phyloP scores from a whole-genome alignment of 2,888 invertebrate species.

The Drosophila borealis region DNA sequence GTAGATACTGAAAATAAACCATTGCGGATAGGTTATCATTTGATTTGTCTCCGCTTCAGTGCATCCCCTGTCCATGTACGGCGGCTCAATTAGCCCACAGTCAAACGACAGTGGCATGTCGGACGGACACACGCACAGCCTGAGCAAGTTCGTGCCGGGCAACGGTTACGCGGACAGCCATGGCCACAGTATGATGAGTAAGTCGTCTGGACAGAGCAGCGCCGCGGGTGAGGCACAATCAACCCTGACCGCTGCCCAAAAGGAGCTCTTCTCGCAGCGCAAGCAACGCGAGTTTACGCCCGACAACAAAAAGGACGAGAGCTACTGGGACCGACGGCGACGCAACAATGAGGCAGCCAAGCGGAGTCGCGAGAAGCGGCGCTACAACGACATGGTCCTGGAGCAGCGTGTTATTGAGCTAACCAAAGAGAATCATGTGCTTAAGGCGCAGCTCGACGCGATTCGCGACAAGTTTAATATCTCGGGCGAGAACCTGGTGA shows the following conservation, averaged over 20 bases:
- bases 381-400: slow-evolving; percentile 98
- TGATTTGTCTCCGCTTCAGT: slow-evolving; percentile 52
- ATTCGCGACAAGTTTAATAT: slow-evolving; percentile 97
- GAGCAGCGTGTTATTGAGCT: slow-evolving; percentile 97
- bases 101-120: slow-evolving; percentile 85
- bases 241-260: slow-evolving; percentile 86
- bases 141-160: slow-evolving; percentile 59
- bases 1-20: slow-evolving; percentile 5
- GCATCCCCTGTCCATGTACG: slow-evolving; percentile 80
- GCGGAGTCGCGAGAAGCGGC: slow-evolving; percentile 97
- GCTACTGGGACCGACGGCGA: slow-evolving; percentile 98
- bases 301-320: slow-evolving; percentile 97
- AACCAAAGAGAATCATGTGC: slow-evolving; percentile 97
- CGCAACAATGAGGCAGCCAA: slow-evolving; percentile 99
- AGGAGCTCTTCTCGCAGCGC: slow-evolving; percentile 94
- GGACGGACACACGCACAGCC: slow-evolving; percentile 53
- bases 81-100: slow-evolving; percentile 83
- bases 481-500: slow-evolving; percentile 93
- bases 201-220: slow-evolving; percentile 68
- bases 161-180: slow-evolving; percentile 40
- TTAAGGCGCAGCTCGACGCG: slow-evolving; percentile 96
- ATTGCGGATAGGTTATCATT: background rate
- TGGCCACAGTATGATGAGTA: slow-evolving; percentile 52
- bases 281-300: slow-evolving; percentile 98
- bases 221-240: slow-evolving; percentile 48